Base-by-base conservation (phyloP, 2,888 invertebrate genomes). In the Margaritifera margaritifera region DNA sequence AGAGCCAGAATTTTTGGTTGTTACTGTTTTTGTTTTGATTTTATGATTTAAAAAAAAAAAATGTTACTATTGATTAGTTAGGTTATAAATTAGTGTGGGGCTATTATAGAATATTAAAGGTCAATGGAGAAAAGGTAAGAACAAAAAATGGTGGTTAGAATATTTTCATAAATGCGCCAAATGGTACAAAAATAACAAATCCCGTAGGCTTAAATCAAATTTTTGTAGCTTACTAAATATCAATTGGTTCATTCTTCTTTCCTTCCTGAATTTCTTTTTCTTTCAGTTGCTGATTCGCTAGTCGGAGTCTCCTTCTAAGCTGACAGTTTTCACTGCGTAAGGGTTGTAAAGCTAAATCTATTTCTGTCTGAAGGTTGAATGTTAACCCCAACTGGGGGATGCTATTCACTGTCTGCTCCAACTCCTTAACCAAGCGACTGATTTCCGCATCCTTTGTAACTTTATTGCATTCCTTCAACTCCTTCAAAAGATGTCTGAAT, bases 261-360 rank as follows among this genome's bases (percentile, higher is more conserved):
- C 73, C 71, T 51, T 75, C 72, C 31, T 65, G 69, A 52, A 75
- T 57, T 61, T 84, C 81, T 60, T 75, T 75, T 8, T 84, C 81
- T 57, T 78, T 81, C 22, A 83, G 55, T 51, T 84, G 81, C 61
- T 82, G 82, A 63, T 81, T 82, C 8, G 80, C 55, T 15, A 81
- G 71, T 56, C 83, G 56, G 1, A 83, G 64, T 55, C 78, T 77
- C 64, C 84, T 81, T 70, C 86, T 78, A 0, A 86, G 78, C 68
- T 86, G 86, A 54, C 81, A 80, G 68, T 86, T 86, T 67, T 87
- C 86, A 76, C 73, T 82, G n/a, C 86, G 76, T 19, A 86, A 69
- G 8, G 85, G 86, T 58, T 87, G 86, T 42, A 86, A 57, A 24
- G 84, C 83, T 6, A 84, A 78, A 22, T 86, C 84, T 53, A 86